Conservation (phyloP, 2,888 invertebrate genomes). For the Amphipyra tragopoginis region DNA sequence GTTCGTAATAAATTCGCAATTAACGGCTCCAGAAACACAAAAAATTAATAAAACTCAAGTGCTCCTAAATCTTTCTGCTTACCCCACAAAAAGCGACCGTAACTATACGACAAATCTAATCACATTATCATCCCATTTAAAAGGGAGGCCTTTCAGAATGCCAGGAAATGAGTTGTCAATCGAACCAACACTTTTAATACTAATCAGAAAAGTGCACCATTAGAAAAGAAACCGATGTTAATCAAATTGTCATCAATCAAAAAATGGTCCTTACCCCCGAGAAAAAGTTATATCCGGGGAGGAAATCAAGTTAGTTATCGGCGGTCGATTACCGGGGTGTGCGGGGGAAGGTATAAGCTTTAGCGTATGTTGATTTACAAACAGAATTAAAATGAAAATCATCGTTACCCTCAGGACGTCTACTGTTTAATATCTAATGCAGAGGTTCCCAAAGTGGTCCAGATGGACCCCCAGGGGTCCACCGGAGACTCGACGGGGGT, state of each 20-base stretch:
- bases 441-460: no score
- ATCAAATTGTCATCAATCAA: conserved; percentile 72
- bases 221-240: conserved; percentile 62
- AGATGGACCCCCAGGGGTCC: no score
- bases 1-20: no score
- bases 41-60: no score
- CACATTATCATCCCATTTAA: conserved; percentile 35
- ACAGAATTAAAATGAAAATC: no score
- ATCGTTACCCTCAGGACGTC: no score
- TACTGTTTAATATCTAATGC: no score
- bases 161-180: conserved; percentile 54
- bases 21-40: no score
- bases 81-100: not conserved
- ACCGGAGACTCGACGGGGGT: no score
- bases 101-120: conserved; percentile 21
- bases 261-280: conserved; percentile 59
- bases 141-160: conserved; percentile 22
- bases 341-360: conserved; percentile 19
- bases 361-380: conserved; percentile 4
- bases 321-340: conserved; percentile 48
- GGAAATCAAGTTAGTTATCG: conserved; percentile 71
- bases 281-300: conserved; percentile 73
- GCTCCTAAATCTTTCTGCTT: no score
- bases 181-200: conserved; percentile 48
- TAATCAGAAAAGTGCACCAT: conserved; percentile 54